Evolutionary conservation across 2,797 vertebrate genomes (phyloP).

Genomic region (Smutsia temminckii): DNA sequence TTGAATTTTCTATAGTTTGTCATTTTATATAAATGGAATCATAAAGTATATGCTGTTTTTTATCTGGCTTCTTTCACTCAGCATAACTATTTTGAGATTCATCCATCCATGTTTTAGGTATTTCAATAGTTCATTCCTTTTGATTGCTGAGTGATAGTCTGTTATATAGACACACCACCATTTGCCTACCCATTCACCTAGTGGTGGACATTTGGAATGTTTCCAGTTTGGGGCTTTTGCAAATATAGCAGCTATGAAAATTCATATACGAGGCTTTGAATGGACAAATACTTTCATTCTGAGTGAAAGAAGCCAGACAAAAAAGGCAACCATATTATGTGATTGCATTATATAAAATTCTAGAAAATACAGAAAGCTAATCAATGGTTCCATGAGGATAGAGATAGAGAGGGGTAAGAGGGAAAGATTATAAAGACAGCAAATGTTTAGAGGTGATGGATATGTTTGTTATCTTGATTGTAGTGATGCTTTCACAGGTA

Average conservation of each 20-base stretch:
- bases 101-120: background rate
- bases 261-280: background rate
- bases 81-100: conserved; percentile 19
- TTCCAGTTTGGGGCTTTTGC: background rate
- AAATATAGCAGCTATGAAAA: background rate
- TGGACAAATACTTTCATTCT: background rate
- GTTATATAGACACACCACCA: background rate
- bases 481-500: background rate
- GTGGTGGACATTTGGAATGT: background rate
- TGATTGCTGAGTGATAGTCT: background rate
- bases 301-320: background rate
- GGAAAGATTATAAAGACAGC: background rate
- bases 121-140: background rate
- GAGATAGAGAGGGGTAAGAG: background rate
- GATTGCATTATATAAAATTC: background rate
- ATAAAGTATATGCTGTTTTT: background rate
- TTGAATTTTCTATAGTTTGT: background rate
- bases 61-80: background rate
- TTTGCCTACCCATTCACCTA: background rate
- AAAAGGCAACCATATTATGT: background rate
- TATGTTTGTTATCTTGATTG: background rate
- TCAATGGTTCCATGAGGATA: background rate
- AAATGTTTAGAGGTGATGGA: background rate
- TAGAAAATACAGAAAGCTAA: background rate
- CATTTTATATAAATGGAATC: conserved; percentile 1